Base-by-base conservation (phyloP, 2,113 vertebrate genomes). In the Peucedramus taeniatus region DNA sequence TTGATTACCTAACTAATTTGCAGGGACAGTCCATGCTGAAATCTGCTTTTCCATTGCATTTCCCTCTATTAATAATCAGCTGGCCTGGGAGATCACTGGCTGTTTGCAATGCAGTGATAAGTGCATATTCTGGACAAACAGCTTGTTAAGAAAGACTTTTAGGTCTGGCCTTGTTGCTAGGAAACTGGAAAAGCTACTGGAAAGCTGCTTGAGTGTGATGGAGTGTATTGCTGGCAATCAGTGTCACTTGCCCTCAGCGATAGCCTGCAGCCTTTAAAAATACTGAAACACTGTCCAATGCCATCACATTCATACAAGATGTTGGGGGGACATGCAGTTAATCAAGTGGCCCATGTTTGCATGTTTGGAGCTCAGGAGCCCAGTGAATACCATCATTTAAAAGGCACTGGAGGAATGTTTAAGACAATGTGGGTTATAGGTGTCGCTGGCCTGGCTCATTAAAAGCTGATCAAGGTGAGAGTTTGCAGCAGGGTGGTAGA, bases 91-190 rank as follows among this genome's bases (percentile, higher is more conserved):
- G 93, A 91, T 92, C 78, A 37, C 83, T 94, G 0, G 2, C 33
- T 96, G 92, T 95, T 97, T 96, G 96, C 95, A 96, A 59, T 94
- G 80, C 33, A 26, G 82, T 0, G 24, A 75, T 86, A 87, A 95
- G 92, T 91, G 94, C 90, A 71, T 70, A 92, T 89, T 96, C 93
- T 85, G 97, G 96, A 96, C 96, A 97, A 97, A 95, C 94, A 96
- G 90, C 96, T 97, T 96, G 96, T 97, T 95, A 96, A 96, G 96
- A 75, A 94, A 93, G 96, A 92, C 84, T 96, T 96, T 88, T 37
- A 93, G 91, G 92, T 94, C 94, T 87, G 95, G 93, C 90, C 94
- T 96, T 5, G 96, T 97, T 97, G 97, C 97, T 96, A 97, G 86
- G 97, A 94, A 97, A 97, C 97, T 89, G 86, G 65, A 90, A 96